Percentiles rank a stretch among this genome's conserved stretches.
phyloP scores from a whole-genome alignment of 1,140 invertebrate genomes.

The Magallana angulata region DNA sequence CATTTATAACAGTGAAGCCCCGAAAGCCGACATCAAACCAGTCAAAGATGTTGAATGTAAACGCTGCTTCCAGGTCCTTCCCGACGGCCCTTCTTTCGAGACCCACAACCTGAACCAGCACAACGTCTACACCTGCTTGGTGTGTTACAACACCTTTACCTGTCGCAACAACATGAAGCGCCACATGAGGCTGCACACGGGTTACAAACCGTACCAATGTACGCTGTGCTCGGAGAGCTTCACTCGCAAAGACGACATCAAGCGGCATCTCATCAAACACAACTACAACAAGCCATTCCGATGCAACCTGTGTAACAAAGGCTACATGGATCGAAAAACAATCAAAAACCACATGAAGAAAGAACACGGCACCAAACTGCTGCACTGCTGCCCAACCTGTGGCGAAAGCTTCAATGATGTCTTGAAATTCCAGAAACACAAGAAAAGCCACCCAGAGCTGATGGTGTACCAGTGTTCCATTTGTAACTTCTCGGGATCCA shows the following conservation, averaged over 20 bases:
- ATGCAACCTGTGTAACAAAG: constrained; percentile 68
- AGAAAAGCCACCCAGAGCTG: constrained; percentile 69
- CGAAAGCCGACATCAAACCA: background rate
- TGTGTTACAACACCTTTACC: constrained; percentile 71
- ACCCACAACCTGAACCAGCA: constrained; percentile 68
- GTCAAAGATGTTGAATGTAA: constrained; percentile 65
- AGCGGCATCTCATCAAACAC: constrained; percentile 84
- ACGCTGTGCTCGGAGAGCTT: constrained; percentile 87
- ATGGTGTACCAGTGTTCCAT: constrained; percentile 65
- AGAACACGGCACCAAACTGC: constrained; percentile 65
- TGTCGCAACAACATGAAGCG: constrained; percentile 87
- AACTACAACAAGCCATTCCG: constrained; percentile 69
- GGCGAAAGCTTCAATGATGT: constrained; percentile 68
- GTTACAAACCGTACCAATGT: constrained; percentile 80
- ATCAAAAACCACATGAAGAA: constrained; percentile 70
- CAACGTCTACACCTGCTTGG: constrained; percentile 65
- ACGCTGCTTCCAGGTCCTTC: constrained; percentile 59
- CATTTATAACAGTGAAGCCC: constrained; percentile 26
- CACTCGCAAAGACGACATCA: constrained; percentile 84
- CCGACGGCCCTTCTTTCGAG: constrained; percentile 62
- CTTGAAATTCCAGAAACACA: constrained; percentile 65
- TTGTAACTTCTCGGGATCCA: constrained; percentile 71
- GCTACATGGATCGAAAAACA: constrained; percentile 70
- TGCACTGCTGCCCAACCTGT: constrained; percentile 71
- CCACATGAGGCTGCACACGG: constrained; percentile 85